phyloP scores from a whole-genome alignment of 2,797 vertebrate species.

The Silurus lanzhouensis region DNA sequence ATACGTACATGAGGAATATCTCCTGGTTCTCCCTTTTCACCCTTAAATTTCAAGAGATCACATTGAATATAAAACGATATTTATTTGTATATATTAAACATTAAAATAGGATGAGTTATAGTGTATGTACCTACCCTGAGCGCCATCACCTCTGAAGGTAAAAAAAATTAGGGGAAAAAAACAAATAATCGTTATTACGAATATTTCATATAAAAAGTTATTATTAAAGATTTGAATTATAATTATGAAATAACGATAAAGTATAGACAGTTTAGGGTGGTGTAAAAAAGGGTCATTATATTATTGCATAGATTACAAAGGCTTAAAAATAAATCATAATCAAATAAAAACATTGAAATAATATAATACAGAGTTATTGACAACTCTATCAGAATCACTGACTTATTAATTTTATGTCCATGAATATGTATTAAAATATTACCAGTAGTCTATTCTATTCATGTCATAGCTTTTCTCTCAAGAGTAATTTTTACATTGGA shows the following conservation, averaged over 20 bases:
- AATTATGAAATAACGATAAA: not conserved
- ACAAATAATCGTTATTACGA: not conserved
- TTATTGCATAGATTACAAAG: not conserved
- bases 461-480: too few species aligned
- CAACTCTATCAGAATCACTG: too few species aligned
- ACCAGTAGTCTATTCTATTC: too few species aligned
- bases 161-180: conserved; percentile 18
- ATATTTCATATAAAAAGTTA: not conserved
- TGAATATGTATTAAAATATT: too few species aligned
- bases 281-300: not conserved
- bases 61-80: not conserved
- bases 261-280: not conserved
- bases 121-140: conserved; percentile 79
- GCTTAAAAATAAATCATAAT: not conserved
- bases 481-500: too few species aligned
- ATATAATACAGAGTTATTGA: not conserved
- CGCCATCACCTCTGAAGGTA: conserved; percentile 74
- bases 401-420: too few species aligned
- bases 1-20: conserved; percentile 89
- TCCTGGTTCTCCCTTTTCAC: conserved; percentile 94
- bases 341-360: not conserved
- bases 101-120: not conserved
- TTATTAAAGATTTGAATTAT: not conserved
- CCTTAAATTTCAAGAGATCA: conserved; percentile 67
- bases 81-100: not conserved